Conservation (phyloP, 2,888 invertebrate genomes). For the Molorchus minor region DNA sequence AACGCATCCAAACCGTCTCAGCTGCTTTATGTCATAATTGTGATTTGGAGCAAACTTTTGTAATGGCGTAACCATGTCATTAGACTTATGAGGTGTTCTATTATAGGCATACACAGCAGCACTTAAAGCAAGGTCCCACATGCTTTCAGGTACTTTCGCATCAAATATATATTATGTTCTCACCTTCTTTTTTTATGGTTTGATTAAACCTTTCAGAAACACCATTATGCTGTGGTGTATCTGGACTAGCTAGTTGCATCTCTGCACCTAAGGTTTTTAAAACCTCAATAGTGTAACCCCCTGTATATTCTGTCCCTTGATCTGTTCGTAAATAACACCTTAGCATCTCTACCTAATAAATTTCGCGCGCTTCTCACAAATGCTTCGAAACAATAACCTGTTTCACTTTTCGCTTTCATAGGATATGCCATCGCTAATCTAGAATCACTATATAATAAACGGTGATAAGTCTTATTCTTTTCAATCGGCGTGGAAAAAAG, state of each 20-base stretch:
- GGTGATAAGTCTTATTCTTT: too few species aligned
- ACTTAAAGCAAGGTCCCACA: constrained; percentile 14
- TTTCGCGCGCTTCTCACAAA: constrained; percentile 8
- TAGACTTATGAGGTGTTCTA: constrained; percentile 52
- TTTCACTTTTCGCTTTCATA: constrained; percentile 6
- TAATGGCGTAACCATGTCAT: constrained; percentile 7
- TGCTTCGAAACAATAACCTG: constrained; percentile 10
- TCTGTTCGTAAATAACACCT: constrained; percentile 17
- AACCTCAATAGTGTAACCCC: constrained; percentile 12
- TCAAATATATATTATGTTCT: constrained; percentile 14
- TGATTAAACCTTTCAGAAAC: constrained; percentile 12
- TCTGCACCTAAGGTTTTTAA: constrained; percentile 9
- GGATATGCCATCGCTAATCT: constrained; percentile 8
- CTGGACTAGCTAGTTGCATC: background rate
- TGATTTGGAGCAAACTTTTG: constrained; percentile 8
- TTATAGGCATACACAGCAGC: constrained; percentile 21
- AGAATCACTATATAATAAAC: too few species aligned
- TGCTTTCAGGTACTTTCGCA: constrained; percentile 15
- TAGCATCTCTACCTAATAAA: constrained; percentile 12
- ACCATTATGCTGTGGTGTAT: constrained; percentile 18
- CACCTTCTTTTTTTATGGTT: constrained; percentile 17
- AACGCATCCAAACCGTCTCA: constrained; percentile 20
- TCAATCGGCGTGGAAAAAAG: too few species aligned
- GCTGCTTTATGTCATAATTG: constrained; percentile 10
- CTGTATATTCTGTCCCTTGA: constrained; percentile 14